Evolutionary conservation across 2,888 invertebrate genomes (phyloP), one percentile per base, ranked within the genome.

Genomic region (Salpingus planirostris): DNA sequence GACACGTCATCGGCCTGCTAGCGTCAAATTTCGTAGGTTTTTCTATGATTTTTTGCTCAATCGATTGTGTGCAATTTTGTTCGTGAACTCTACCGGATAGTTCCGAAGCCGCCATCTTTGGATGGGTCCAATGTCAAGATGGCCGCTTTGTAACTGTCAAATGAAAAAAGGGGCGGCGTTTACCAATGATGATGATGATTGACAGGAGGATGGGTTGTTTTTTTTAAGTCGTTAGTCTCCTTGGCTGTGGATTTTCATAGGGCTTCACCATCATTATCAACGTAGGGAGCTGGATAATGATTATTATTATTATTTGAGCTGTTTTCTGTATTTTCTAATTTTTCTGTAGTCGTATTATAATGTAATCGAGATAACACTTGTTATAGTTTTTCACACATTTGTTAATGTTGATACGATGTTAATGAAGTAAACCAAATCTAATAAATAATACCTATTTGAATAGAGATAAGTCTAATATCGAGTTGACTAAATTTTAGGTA

Each of bases 1-100:
- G 60, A 67, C 36, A 69, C 74, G 23, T 37, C 40, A 22, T 66
- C 66, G 27, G 59, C 62, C 14, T 67, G 66, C 63, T 68, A 65
- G 59, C 60, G 40, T 34, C 37, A 37, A 22, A 36, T 37, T 34
- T 40, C 29, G 24, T 37, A 40, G 27, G 10, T 21, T 24, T 10
- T 10, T 25, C 7, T 4, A 29, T 31, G 14, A 14, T 5, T 31
- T 10, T 8, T 36, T 36, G 36, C 36, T 36, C 36, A 36, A 36
- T 15, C 3, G 13, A 8, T 24, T 6, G 31, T 36, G 36, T 30
- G 30, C 31, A 35, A 10, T 27, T 28, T 18, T 27, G 13, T 13
- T 2, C n/a, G n/a, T n/a, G n/a, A n/a, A n/a, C n/a, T n/a, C n/a
- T n/a, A n/a, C n/a, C n/a, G n/a, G n/a, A n/a, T n/a, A n/a, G n/a